These are phyloP conservation scores for Ophioninae sp. DNA, from an alignment of 2,888 invertebrate genomes.

Conservation along the genomic window DNA sequence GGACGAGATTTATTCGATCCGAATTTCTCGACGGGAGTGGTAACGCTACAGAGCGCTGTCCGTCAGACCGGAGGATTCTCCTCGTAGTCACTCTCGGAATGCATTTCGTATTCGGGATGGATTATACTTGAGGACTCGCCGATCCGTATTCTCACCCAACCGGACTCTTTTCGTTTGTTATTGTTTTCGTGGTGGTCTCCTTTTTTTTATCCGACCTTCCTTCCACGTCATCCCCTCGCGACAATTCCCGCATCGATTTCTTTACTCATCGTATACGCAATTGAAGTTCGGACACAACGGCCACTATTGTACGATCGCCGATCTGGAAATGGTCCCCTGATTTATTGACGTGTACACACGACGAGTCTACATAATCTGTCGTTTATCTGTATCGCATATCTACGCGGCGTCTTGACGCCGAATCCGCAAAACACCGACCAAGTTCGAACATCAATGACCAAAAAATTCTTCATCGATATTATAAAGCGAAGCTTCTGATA, in stretches of 20 bases:
- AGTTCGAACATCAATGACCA: too few species aligned
- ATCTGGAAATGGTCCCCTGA: constrained; percentile 35
- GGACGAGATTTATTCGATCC: constrained; percentile 79
- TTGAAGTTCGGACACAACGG: neutral
- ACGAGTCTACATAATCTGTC: too few species aligned
- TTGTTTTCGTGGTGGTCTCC: constrained; percentile 68
- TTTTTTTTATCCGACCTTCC: neutral
- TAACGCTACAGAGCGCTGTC: neutral
- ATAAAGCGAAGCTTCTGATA: too few species aligned
- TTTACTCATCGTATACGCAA: neutral
- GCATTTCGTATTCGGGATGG: constrained; percentile 79
- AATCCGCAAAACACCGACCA: too few species aligned
- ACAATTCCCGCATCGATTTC: neutral
- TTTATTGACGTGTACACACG: neutral
- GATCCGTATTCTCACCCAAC: constrained; percentile 63
- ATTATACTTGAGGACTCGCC: constrained; percentile 69
- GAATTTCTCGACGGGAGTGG: constrained; percentile 70
- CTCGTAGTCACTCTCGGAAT: constrained; percentile 70
- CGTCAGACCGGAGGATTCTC: constrained; percentile 29
- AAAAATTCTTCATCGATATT: too few species aligned
- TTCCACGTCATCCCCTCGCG: neutral
- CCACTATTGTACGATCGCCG: constrained; percentile 22
- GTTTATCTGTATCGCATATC: too few species aligned
- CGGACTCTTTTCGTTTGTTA: constrained; percentile 70
- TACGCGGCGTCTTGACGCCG: too few species aligned